Base-by-base conservation (phyloP, 2,797 vertebrate species). In the Falco cherrug region DNA sequence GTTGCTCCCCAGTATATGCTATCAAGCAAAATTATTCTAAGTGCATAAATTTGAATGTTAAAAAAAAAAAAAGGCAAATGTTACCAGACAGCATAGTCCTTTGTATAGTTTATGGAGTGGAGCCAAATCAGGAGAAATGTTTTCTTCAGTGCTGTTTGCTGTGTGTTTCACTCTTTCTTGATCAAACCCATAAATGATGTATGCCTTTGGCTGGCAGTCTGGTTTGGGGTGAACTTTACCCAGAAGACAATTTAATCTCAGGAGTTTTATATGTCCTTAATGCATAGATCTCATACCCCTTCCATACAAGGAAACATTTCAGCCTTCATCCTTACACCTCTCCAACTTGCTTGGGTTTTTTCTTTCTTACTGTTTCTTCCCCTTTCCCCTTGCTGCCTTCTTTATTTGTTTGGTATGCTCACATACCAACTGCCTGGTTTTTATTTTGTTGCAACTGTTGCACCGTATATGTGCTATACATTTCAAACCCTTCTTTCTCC, bases 91-190 rank as follows among this genome's bases (percentile, higher is more conserved):
- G 50, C 2, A 0, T 25, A 77, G 61, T 74, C 60, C 73, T 91
- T 97, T 94, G 71, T 88, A 7, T 20, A 68, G 61, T 4, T 5
- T 69, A 33, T 47, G 68, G 93, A 94, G 54, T 1, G 4, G 65
- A 83, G 65, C 91, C 89, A 96, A 54, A 92, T 65, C 26, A 70
- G 79, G 51, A 85, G 82, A 93, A 69, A 65, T 28, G 28, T 75
- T 94, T 96, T 87, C 64, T 87, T 57, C 73, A 61, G n/a, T 48
- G 45, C 85, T 24, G 78, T 93, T 90, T 75, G 45, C 64, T 90
- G 19, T 39, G 35, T 69, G 71, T 54, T 91, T 86, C 61, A 24
- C 43, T 89, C 54, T 35, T 75, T 90, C 84, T 65, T 77, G 37
- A 24, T 71, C 26, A 63, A 53, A 68, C 11, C 88, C 3, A 1